phyloP scores from a whole-genome alignment of 2,113 vertebrate genomes.

The Gallinago jamesoni region DNA sequence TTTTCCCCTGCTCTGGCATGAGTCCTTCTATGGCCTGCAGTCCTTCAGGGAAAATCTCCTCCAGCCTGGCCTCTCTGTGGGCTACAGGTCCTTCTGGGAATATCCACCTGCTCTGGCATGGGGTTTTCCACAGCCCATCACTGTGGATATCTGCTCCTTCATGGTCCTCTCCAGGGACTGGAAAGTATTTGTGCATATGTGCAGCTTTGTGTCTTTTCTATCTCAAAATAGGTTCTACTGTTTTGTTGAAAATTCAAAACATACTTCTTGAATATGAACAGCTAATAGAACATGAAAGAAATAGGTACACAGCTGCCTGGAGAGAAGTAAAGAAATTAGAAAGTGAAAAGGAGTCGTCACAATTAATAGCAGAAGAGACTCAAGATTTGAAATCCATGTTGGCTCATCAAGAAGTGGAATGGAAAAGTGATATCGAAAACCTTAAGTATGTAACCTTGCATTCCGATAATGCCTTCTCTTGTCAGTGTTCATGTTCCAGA shows the following conservation, averaged over 20 bases:
- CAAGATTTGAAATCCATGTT: constrained; percentile 33
- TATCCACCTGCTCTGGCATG: background rate
- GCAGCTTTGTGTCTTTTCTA: background rate
- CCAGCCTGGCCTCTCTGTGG: background rate
- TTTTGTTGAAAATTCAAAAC: constrained; percentile 35
- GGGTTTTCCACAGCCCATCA: background rate
- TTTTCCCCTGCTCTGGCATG: background rate
- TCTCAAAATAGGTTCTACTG: constrained; percentile 36
- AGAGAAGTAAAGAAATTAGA: constrained; percentile 24
- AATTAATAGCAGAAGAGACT: background rate
- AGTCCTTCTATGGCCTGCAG: background rate
- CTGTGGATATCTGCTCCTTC: background rate
- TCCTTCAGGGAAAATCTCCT: background rate
- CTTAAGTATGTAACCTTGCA: constrained; percentile 21
- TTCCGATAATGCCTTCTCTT: background rate
- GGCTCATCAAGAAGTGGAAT: constrained; percentile 35
- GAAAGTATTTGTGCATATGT: background rate
- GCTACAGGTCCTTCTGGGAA: background rate
- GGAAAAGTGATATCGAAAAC: constrained; percentile 41
- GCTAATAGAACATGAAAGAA: constrained; percentile 32
- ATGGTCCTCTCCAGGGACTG: background rate
- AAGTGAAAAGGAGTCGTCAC: constrained; percentile 12
- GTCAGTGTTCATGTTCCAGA: background rate
- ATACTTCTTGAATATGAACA: constrained; percentile 51
- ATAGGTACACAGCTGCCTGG: background rate